A percentile compares a stretch with the other conserved stretches of the same genome.
These are phyloP conservation scores for Drosophila kokeensis DNA, from an alignment of 2,888 invertebrate species.

Conservation along the genomic window DNA sequence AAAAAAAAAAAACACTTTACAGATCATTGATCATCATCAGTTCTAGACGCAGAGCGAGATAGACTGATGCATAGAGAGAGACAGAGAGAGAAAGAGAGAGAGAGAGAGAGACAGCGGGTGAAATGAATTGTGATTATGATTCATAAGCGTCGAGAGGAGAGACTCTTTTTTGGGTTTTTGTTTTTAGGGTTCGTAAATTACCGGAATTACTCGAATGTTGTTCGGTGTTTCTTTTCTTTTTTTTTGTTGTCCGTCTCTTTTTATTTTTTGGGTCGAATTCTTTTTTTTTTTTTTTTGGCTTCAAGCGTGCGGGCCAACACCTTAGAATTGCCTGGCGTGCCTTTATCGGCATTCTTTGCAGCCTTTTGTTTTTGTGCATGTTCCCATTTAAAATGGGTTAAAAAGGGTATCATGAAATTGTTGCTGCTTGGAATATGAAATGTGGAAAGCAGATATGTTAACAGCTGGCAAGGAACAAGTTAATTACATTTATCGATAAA, in stretches of 20 bases:
- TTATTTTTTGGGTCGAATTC: slow-evolving; percentile 32
- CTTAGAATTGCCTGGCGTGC: slow-evolving; percentile 68
- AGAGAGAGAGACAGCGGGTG: slow-evolving; percentile 4
- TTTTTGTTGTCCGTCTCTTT: slow-evolving; percentile 10
- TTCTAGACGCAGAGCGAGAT: slow-evolving; percentile 30
- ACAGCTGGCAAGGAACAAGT: not conserved
- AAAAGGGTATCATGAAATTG: not conserved
- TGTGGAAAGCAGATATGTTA: not conserved
- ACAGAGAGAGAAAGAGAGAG: slow-evolving; percentile 13
- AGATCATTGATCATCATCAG: slow-evolving; percentile 83
- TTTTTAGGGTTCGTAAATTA: slow-evolving; percentile 70
- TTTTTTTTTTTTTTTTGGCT: slow-evolving; percentile 31
- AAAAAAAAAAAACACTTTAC: slow-evolving; percentile 79
- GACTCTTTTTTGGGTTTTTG: slow-evolving; percentile 32
- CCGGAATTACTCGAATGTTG: slow-evolving; percentile 72
- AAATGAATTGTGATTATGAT: slow-evolving; percentile 73
- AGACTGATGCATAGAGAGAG: slow-evolving; percentile 4
- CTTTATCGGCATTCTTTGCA: slow-evolving; percentile 60
- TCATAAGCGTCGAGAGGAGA: slow-evolving; percentile 65
- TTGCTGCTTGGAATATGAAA: no score
- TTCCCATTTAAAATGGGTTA: not conserved
- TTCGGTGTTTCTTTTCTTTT: slow-evolving; percentile 31
- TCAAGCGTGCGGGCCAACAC: slow-evolving; percentile 67
- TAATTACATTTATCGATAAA: not conserved
- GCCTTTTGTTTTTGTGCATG: not conserved